Evolutionary conservation across 1,140 invertebrate species (phyloP).

Genomic region (Pseudomyrmex dendroicus): DNA sequence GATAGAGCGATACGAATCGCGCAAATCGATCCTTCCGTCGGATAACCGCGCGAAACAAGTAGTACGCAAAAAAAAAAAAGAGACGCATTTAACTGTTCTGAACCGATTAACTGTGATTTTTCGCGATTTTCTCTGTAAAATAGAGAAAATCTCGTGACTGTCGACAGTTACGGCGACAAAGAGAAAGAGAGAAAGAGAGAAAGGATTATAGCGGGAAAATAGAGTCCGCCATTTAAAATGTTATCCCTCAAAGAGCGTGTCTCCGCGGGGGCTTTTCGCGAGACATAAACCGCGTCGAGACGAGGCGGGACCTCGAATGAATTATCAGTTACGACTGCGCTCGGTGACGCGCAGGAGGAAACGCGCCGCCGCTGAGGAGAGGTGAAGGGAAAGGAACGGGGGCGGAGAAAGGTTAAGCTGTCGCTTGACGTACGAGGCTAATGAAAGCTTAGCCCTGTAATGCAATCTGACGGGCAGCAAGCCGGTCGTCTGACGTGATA

Average conservation of each 20-base stretch:
- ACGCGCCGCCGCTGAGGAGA: background rate
- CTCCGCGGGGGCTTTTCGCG: conserved; percentile 2
- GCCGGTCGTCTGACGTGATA: conserved; percentile 76
- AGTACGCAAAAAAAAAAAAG: background rate
- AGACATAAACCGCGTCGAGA: conserved; percentile 47
- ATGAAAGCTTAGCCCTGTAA: conserved; percentile 79
- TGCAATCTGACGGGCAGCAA: conserved; percentile 77
- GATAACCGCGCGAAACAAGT: conserved; percentile 3
- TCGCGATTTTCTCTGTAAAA: conserved; percentile 29
- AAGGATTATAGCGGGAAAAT: conserved; percentile 37
- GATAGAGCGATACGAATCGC: conserved; percentile 6
- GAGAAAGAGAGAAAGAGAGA: background rate
- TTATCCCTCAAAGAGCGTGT: conserved; percentile 31
- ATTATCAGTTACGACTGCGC: conserved; percentile 71
- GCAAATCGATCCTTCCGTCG: background rate
- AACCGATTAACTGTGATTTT: conserved; percentile 49
- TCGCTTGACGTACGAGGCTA: conserved; percentile 76
- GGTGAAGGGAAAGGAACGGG: conserved; percentile 68
- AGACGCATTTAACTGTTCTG: conserved; percentile 2
- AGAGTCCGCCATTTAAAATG: conserved; percentile 27
- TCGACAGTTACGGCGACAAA: conserved; percentile 24
- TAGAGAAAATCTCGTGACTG: conserved; percentile 24
- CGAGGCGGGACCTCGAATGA: conserved; percentile 60
- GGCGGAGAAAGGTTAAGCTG: conserved; percentile 76
- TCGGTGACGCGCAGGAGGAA: background rate